Evolutionary conservation across 2,888 invertebrate species (phyloP), one percentile per base, ranked within the genome.

Genomic region (Dryocosmus kuriphilus): DNA sequence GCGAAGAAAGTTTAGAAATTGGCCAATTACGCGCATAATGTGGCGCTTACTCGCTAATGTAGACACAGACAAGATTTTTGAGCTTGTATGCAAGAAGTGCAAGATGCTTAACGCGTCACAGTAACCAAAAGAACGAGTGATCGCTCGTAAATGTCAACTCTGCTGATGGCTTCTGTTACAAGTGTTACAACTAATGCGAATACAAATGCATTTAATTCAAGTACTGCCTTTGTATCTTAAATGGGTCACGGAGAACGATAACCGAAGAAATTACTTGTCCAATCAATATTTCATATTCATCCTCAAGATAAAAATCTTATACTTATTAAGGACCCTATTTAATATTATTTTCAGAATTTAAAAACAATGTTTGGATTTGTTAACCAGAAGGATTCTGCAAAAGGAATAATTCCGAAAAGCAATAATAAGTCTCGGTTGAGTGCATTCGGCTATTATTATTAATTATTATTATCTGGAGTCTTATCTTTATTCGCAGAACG

Each of bases 81-180:
- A 19, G 38, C 27, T 19, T 22, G 41, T 22, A 16, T 41, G 46
- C 24, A 67, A 67, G 19, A 51, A 51, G 27, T 51, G 24, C 19
- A 51, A 71, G 51, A 30, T 16, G 30, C 51, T 51, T 32, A 71
- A 51, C 32, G 22, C 71, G 51, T n/a, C 71, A 71, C 51, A 71
- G 30, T 22, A 30, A 71, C 71, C 51, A 71, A 71, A 60, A 51
- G 27, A 71, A 71, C 67, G 41, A 46, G 46, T n/a, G n/a, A n/a
- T 67, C 67, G 46, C 71, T 71, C 71, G 22, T 71, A 71, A 71
- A 71, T 71, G 71, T 71, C 71, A 71, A 71, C 71, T 71, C 46
- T n/a, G 24, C 71, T 71, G 71, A 71, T n/a, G 71, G 11, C 71
- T 71, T 51, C 71, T 71, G 67, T 71, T 46, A 71, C 51, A 46